Evolutionary conservation across 2,888 invertebrate genomes (phyloP), one percentile per base, ranked within the genome.

Genomic region (Cheilosia urbana): DNA sequence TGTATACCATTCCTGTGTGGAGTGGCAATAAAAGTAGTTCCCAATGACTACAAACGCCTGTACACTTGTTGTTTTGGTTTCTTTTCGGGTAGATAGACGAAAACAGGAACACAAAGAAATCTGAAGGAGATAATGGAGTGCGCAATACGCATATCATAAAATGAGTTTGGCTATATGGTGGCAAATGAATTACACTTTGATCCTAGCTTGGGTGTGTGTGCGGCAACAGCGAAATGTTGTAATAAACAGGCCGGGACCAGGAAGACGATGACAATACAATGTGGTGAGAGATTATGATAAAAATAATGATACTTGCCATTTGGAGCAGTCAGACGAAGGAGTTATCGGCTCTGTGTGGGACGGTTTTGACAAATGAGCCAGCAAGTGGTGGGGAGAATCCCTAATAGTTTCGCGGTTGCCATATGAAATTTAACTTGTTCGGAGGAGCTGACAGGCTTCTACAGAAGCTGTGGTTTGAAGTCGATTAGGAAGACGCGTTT

Each of bases 201-300:
- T 72, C 77, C 60, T 42, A 30, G 51, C 7, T 11, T 60, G 42
- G 34, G 15, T 37, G 37, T 45, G 47, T 5, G 37, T 37, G 13
- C 4, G 34, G 55, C 24, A 62, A 11, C 15, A n/a, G 65, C 60
- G 45, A 72, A 37, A 63, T 66, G 37, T 51, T 53, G 55, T 34
- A 71, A 60, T 57, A 82, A 72, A 72, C 60, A 72, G 40, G 77
- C 63, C 9, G 9, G 53, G 37, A 77, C 53, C 77, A 75, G 80
- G 75, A 75, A 84, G 80, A 69, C 75, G 71, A 58, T 34, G 78
- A 84, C 84, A 55, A 76, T 80, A 76, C 75, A 84, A 55, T 83
- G 83, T 66, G 19, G 63, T 55, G 40, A 57, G 66, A 57, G 82
- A 72, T 83, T 77, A 72, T 68, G 82, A 83, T 77, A 77, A 68